Conservation (phyloP, 2,888 invertebrate species). For the Lypha dubia region DNA sequence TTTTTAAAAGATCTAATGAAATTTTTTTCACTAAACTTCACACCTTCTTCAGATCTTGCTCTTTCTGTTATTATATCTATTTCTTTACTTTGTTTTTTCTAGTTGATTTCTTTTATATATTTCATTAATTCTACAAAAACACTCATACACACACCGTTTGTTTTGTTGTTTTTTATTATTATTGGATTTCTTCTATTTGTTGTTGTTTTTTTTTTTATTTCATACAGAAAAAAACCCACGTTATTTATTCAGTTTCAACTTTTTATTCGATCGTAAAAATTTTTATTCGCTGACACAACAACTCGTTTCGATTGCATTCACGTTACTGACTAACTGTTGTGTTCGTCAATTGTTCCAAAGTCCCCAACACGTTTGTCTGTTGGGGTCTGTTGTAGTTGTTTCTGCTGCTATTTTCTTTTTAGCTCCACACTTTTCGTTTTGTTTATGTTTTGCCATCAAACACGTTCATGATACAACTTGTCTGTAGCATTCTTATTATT, state of each 20-base stretch:
- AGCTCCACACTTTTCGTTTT: constrained; percentile 65
- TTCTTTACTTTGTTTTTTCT: constrained; percentile 51
- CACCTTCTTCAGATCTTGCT: constrained; percentile 31
- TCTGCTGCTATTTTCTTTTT: constrained; percentile 62
- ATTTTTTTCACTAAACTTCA: constrained; percentile 18
- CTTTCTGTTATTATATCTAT: constrained; percentile 31
- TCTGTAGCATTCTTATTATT: constrained; percentile 54
- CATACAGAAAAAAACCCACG: constrained; percentile 58
- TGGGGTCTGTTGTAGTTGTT: constrained; percentile 69
- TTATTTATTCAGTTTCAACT: constrained; percentile 51
- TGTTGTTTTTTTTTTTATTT: constrained; percentile 58
- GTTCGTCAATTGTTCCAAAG: constrained; percentile 65
- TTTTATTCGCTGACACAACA: constrained; percentile 76
- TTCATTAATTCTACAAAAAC: constrained; percentile 45
- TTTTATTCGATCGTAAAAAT: constrained; percentile 31
- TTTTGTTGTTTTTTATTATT: constrained; percentile 71
- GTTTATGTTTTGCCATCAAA: constrained; percentile 66
- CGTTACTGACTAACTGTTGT: constrained; percentile 78
- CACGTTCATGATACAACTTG: constrained; percentile 55
- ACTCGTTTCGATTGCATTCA: constrained; percentile 79
- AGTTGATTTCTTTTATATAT: constrained; percentile 36
- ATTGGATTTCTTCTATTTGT: constrained; percentile 50
- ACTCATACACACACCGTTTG: constrained; percentile 57
- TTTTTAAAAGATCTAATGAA: constrained; percentile 2
- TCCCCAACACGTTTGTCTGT: constrained; percentile 72